A percentile compares a stretch with the other conserved stretches of the same genome.
Evolutionary conservation across 92 coral and sea anemone species (phyloP).

Genomic region (Nematostella vectensis): DNA sequence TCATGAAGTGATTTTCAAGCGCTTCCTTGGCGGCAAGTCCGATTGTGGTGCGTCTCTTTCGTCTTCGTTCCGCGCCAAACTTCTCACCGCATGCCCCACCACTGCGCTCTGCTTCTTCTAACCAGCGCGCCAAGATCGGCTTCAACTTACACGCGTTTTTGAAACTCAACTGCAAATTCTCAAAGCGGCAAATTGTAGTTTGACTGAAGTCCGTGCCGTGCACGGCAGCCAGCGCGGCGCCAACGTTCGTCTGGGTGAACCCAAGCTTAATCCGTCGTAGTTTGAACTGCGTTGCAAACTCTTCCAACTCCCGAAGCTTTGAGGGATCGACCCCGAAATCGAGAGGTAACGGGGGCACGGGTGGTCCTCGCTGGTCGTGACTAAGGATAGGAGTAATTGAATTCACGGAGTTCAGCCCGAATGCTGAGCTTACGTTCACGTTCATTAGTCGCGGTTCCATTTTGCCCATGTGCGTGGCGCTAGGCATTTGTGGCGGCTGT

Average conservation of each 20-base stretch:
- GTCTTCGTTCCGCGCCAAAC: constrained; percentile 61
- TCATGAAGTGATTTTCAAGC: constrained; percentile 81
- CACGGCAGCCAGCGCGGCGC: constrained; percentile 60
- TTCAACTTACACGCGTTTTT: constrained; percentile 86
- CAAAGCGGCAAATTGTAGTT: constrained; percentile 64
- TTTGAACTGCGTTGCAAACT: constrained; percentile 78
- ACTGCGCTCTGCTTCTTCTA: constrained; percentile 74
- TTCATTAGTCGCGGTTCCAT: constrained; percentile 56
- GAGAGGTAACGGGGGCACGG: constrained; percentile 24
- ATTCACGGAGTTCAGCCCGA: constrained; percentile 42
- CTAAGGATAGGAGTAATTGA: constrained; percentile 39
- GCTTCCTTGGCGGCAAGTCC: constrained; percentile 95
- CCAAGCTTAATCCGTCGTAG: constrained; percentile 64
- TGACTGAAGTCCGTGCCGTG: constrained; percentile 73
- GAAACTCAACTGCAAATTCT: constrained; percentile 65
- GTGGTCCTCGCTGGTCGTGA: constrained; percentile 43
- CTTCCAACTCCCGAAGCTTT: constrained; percentile 76
- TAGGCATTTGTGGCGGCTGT: constrained; percentile 37
- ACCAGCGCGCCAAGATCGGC: constrained; percentile 77
- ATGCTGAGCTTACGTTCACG: constrained; percentile 41
- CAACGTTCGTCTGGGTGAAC: constrained; percentile 64
- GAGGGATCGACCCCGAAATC: constrained; percentile 83
- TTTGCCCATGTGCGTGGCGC: constrained; percentile 60
- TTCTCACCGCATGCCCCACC: constrained; percentile 80
- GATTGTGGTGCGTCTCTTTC: constrained; percentile 90